Evolutionary conservation across 1,140 invertebrate genomes (phyloP).

Genomic region (Drosophila varians): DNA sequence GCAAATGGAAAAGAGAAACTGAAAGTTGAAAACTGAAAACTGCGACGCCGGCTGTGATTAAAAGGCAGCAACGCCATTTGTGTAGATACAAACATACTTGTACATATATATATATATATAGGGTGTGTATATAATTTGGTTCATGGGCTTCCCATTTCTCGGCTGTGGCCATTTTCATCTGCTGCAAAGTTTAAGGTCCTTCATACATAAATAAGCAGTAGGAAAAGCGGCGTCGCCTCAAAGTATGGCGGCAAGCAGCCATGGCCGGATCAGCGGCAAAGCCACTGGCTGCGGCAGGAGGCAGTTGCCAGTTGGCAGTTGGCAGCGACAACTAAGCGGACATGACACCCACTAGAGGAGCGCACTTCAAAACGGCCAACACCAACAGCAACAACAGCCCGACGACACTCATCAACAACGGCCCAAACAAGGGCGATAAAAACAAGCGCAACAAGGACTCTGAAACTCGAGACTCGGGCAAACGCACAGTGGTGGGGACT

Average conservation of each 20-base stretch:
- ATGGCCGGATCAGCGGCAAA: conserved; percentile 1
- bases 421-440: conserved; percentile 75
- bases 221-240: conserved; percentile 67
- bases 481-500: not conserved
- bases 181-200: conserved; percentile 79
- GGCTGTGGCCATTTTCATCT: conserved; percentile 68
- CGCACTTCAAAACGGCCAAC: conserved; percentile 68
- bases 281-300: not conserved
- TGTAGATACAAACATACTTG: conserved; percentile 8
- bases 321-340: conserved; percentile 66
- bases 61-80: conserved; percentile 68
- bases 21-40: conserved; percentile 29
- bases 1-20: conserved; percentile 59
- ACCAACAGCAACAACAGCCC: conserved; percentile 39
- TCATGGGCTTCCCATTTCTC: conserved; percentile 33
- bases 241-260: conserved; percentile 60
- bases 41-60: conserved; percentile 70
- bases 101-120: conserved; percentile 1
- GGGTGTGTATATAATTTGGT: conserved; percentile 14
- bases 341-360: conserved; percentile 75
- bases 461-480: conserved; percentile 56
- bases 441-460: conserved; percentile 80
- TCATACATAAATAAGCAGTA: conserved; percentile 81
- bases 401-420: conserved; percentile 75
- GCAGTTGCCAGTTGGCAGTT: conserved; percentile 3